These are phyloP conservation scores for Phalloptychus januarius DNA, from an alignment of 2,797 vertebrate genomes.

Conservation along the genomic window DNA sequence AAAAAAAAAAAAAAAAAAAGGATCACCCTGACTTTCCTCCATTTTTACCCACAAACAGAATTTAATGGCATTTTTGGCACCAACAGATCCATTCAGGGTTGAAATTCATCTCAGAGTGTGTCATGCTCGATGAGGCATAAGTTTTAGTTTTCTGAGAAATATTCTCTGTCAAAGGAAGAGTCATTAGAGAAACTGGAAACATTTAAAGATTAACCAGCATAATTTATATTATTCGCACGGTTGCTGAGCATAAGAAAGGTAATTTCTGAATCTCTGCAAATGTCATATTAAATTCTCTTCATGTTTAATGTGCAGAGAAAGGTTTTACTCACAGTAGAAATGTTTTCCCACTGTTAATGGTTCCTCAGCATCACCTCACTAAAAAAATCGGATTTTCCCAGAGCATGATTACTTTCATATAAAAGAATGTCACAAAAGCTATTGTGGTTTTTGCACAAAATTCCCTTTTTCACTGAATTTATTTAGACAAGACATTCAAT, in stretches of 20 bases:
- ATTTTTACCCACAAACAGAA: conserved; percentile 21
- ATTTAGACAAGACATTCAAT: background rate
- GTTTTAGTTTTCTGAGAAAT: conserved; percentile 6
- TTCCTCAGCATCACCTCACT: conserved; percentile 59
- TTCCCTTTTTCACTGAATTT: background rate
- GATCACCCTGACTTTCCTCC: conserved; percentile 8
- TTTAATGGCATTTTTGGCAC: conserved; percentile 1
- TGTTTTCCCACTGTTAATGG: background rate
- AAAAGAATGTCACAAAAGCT: background rate
- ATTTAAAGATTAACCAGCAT: background rate
- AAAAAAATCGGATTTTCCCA: conserved; percentile 17
- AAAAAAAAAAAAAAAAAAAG: background rate
- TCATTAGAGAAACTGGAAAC: background rate
- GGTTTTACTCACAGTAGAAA: fast-evolving
- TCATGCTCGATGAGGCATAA: background rate
- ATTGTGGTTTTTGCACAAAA: background rate
- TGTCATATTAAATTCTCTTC: conserved; percentile 1
- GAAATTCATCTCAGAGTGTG: background rate
- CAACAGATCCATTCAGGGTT: background rate
- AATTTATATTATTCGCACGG: background rate
- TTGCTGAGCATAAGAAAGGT: background rate
- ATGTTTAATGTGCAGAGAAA: background rate
- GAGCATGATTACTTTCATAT: background rate
- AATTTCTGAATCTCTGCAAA: fast-evolving
- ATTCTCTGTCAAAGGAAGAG: conserved; percentile 3